phyloP scores from a whole-genome alignment of 1,140 invertebrate species.

The Dendroctonus ponderosae region DNA sequence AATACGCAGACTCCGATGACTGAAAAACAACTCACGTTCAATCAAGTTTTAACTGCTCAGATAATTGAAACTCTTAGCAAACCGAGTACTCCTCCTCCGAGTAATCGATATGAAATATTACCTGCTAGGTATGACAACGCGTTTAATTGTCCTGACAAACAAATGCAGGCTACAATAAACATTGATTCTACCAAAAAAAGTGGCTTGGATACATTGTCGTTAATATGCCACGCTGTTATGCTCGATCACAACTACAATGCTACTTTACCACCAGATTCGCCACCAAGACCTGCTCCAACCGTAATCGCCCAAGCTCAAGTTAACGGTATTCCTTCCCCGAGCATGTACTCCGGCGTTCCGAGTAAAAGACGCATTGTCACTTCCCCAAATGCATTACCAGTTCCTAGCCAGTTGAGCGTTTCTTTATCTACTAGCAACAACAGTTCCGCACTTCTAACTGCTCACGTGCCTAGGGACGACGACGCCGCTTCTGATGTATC shows the following conservation, averaged over 20 bases:
- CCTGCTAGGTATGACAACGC: conserved; percentile 40
- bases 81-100: conserved; percentile 30
- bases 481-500: conserved; percentile 68
- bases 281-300: conserved; percentile 55
- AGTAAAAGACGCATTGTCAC: conserved; percentile 31
- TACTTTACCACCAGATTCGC: conserved; percentile 63
- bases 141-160: conserved; percentile 37
- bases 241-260: conserved; percentile 82
- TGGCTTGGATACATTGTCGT: conserved; percentile 45
- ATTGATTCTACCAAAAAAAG: conserved; percentile 41
- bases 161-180: conserved; percentile 14
- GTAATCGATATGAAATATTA: conserved; percentile 36
- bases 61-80: conserved; percentile 48
- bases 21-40: conserved; percentile 45
- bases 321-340: conserved; percentile 39
- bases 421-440: conserved; percentile 34
- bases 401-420: conserved; percentile 34
- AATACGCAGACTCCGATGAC: conserved; percentile 19
- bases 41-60: conserved; percentile 49
- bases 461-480: conserved; percentile 52
- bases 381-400: conserved; percentile 31
- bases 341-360: conserved; percentile 35
- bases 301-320: conserved; percentile 49
- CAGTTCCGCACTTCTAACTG: conserved; percentile 25
- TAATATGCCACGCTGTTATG: conserved; percentile 61